Evolutionary conservation across 2,888 invertebrate genomes (phyloP).

Genomic region (Xestobium rufovillosum): DNA sequence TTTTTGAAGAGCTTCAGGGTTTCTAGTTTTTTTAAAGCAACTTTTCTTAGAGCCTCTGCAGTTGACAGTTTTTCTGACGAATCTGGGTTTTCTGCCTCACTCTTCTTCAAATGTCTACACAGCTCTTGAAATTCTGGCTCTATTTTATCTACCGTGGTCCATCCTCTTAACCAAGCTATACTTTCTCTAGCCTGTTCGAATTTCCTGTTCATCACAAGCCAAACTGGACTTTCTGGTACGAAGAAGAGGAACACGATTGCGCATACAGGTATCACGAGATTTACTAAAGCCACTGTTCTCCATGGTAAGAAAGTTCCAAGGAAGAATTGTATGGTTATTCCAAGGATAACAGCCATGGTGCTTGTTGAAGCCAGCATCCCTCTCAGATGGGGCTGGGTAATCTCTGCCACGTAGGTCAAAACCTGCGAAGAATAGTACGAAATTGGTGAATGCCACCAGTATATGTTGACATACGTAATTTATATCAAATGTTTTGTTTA

Average conservation of each 20-base stretch:
- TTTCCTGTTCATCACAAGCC: constrained; percentile 64
- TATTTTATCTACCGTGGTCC: constrained; percentile 57
- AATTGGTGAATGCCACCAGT: not conserved
- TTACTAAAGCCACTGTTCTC: constrained; percentile 63
- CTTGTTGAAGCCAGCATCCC: constrained; percentile 69
- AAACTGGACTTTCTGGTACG: constrained; percentile 76
- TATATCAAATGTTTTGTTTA: too few species aligned
- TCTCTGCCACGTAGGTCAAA: constrained; percentile 76
- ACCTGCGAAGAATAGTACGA: constrained; percentile 48
- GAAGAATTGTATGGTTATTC: constrained; percentile 68
- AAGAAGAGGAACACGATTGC: constrained; percentile 59
- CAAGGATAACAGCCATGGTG: constrained; percentile 66
- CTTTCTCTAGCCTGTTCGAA: constrained; percentile 59
- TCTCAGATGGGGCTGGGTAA: constrained; percentile 71
- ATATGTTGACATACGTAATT: constrained; percentile 2
- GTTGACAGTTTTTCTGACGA: not conserved
- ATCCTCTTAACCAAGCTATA: constrained; percentile 72
- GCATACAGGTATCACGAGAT: constrained; percentile 56
- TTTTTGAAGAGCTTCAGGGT: constrained; percentile 46
- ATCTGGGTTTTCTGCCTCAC: constrained; percentile 8
- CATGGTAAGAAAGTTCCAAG: constrained; percentile 64
- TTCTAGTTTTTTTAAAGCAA: constrained; percentile 16
- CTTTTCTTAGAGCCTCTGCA: not conserved
- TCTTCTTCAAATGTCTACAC: constrained; percentile 25
- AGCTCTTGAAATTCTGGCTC: constrained; percentile 53